These are phyloP conservation scores for Ornithoptera alexandrae DNA, from an alignment of 2,888 invertebrate genomes.

Conservation along the genomic window DNA sequence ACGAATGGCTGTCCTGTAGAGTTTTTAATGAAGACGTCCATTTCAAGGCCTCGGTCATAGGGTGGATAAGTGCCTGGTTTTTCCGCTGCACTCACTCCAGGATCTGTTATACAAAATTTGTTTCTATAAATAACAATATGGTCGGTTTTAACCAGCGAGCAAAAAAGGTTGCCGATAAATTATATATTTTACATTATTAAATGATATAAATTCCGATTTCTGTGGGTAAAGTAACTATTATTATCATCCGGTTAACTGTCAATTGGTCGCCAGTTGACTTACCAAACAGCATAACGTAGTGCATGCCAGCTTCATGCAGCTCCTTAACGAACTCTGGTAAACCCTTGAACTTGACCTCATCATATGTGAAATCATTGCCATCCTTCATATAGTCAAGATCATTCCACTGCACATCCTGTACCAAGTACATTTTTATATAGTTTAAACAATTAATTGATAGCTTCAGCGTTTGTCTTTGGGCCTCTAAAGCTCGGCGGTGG, in stretches of 20 bases:
- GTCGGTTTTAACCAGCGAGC: too few species aligned
- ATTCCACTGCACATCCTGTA: conserved; percentile 89
- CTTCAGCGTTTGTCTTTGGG: too few species aligned
- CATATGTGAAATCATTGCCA: conserved; percentile 89
- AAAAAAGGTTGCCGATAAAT: too few species aligned
- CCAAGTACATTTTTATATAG: neutral
- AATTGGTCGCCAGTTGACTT: conserved; percentile 30
- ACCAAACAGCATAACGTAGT: conserved; percentile 86
- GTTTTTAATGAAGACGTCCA: conserved; percentile 88
- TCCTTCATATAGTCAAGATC: conserved; percentile 92
- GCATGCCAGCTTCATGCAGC: conserved; percentile 85
- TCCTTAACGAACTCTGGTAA: conserved; percentile 85
- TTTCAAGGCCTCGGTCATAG: conserved; percentile 85
- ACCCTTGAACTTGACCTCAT: conserved; percentile 80
- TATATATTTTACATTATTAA: too few species aligned
- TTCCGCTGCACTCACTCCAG: conserved; percentile 87
- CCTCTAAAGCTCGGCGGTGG: too few species aligned
- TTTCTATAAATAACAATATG: too few species aligned
- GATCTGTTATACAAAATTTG: conserved; percentile 66
- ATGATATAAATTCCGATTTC: too few species aligned
- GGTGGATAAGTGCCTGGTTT: conserved; percentile 84
- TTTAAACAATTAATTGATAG: too few species aligned
- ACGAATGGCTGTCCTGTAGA: conserved; percentile 82
- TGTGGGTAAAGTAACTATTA: neutral
- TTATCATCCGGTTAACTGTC: neutral